These are phyloP conservation scores for Colius striatus DNA, from an alignment of 2,113 vertebrate genomes.

Conservation along the genomic window DNA sequence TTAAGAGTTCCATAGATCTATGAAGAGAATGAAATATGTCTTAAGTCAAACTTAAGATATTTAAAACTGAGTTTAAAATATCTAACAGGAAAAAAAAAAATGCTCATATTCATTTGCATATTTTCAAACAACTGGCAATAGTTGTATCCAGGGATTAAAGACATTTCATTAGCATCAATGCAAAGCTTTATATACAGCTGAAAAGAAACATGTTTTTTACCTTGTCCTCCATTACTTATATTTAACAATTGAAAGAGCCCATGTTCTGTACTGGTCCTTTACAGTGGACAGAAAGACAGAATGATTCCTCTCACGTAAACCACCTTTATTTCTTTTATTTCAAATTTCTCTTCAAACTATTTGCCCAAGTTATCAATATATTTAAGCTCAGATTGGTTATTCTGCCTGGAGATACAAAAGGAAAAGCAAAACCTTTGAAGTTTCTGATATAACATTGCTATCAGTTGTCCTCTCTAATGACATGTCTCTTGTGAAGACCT, in stretches of 20 bases:
- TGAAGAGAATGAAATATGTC: neutral
- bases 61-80: neutral
- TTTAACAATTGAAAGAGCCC: slow-evolving; percentile 27
- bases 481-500: neutral
- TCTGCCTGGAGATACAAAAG: neutral
- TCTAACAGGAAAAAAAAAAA: neutral
- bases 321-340: slow-evolving; percentile 36
- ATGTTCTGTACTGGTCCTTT: neutral
- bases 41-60: neutral
- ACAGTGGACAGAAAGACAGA: neutral
- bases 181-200: neutral
- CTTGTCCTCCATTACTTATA: slow-evolving; percentile 2
- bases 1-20: neutral
- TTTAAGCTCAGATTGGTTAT: slow-evolving; percentile 41
- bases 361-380: neutral
- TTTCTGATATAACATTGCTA: neutral
- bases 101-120: fast-evolving
- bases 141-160: neutral
- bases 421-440: neutral
- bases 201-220: neutral
- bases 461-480: neutral
- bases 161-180: neutral
- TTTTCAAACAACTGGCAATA: neutral
- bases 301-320: neutral
- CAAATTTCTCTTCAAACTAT: slow-evolving; percentile 40